These are phyloP conservation scores for Periphyllus acericola DNA, from an alignment of 2,888 invertebrate genomes.

Conservation along the genomic window DNA sequence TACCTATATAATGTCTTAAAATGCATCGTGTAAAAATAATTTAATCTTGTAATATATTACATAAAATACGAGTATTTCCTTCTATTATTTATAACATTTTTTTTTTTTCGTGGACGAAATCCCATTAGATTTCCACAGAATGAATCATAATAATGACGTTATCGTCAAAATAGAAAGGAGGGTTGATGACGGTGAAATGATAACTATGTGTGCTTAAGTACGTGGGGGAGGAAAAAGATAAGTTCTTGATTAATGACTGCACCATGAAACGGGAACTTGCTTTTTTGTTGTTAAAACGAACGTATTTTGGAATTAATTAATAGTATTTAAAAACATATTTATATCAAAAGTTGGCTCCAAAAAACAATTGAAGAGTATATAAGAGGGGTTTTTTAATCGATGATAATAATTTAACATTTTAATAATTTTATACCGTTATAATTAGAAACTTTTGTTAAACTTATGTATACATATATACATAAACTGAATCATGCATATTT, in stretches of 20 bases:
- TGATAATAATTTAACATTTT: not conserved
- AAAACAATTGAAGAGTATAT: not conserved
- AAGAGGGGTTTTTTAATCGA: not conserved
- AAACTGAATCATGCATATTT: not conserved
- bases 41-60: too few relatives aligned
- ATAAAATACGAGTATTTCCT: too few relatives aligned
- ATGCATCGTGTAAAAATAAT: too few relatives aligned
- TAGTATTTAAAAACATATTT: constrained; percentile 55
- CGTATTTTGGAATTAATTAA: constrained; percentile 55
- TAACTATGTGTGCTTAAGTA: constrained; percentile 53
- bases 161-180: constrained; percentile 47
- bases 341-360: constrained; percentile 20
- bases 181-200: constrained; percentile 53
- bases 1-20: too few relatives aligned
- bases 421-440: not conserved
- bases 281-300: constrained; percentile 1
- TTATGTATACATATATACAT: too few relatives aligned
- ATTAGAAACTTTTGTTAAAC: not conserved
- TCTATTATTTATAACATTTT: too few relatives aligned
- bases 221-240: constrained; percentile 48
- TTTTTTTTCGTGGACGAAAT: not conserved
- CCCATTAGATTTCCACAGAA: constrained; percentile 29
- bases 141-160: constrained; percentile 54
- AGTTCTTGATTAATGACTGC: constrained; percentile 58
- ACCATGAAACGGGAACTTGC: constrained; percentile 2